Evolutionary conservation across 2,888 invertebrate species (phyloP).

Genomic region (Silvanus unidentatus): DNA sequence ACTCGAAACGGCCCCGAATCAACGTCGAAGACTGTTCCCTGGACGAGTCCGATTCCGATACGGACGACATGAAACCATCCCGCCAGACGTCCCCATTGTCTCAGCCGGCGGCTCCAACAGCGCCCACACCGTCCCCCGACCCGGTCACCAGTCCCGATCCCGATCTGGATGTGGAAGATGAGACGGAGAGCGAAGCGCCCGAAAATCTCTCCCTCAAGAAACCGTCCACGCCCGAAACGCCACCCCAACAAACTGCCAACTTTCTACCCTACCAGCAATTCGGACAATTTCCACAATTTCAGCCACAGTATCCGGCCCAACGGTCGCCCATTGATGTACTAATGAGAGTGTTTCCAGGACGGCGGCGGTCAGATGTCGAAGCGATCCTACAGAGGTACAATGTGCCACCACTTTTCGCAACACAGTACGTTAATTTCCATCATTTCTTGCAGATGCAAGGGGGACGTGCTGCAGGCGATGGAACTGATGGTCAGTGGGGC

Average conservation of each 20-base stretch:
- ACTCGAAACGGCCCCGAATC: slow-evolving; percentile 47
- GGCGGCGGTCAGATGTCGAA: slow-evolving; percentile 81
- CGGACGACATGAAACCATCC: slow-evolving; percentile 38
- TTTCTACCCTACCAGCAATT: slow-evolving; percentile 50
- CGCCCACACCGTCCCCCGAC: slow-evolving; percentile 42
- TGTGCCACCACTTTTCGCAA: background rate
- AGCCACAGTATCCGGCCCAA: slow-evolving; percentile 44
- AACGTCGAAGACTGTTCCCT: slow-evolving; percentile 45
- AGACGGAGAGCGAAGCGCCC: slow-evolving; percentile 55
- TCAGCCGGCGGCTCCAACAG: slow-evolving; percentile 36
- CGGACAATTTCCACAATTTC: slow-evolving; percentile 48
- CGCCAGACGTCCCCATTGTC: slow-evolving; percentile 40
- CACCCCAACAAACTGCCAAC: slow-evolving; percentile 31
- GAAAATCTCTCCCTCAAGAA: slow-evolving; percentile 80
- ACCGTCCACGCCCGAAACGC: slow-evolving; percentile 49
- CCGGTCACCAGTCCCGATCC: slow-evolving; percentile 41
- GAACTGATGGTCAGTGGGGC: slow-evolving; percentile 70
- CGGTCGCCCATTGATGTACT: slow-evolving; percentile 84
- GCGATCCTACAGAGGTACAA: slow-evolving; percentile 66
- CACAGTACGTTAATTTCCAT: too few species aligned
- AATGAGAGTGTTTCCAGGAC: slow-evolving; percentile 81
- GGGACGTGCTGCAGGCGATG: slow-evolving; percentile 89
- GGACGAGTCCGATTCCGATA: slow-evolving; percentile 49
- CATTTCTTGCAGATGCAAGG: slow-evolving; percentile 50
- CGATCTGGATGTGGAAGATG: slow-evolving; percentile 50